Base-by-base conservation (phyloP, 1,140 invertebrate genomes). In the Diorhabda carinulata region DNA sequence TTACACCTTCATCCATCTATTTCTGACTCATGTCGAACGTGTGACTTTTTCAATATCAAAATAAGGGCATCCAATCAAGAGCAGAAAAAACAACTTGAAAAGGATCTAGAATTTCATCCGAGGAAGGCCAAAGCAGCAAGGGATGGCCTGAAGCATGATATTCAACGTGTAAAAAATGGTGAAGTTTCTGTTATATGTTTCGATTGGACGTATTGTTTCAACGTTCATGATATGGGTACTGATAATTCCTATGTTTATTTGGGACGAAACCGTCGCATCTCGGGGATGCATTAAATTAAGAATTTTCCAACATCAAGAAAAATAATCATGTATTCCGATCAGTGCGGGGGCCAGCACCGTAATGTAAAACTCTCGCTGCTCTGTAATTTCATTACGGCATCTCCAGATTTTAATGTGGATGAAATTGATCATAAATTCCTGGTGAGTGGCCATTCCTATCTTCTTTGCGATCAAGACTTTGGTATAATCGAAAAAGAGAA, bases 391-490 rank as follows among this genome's bases (percentile, higher is more conserved):
- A 25, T 25, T 25, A 25, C 0, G 25, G 25, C 25, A 25, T 25
- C 0, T 25, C 25, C 25, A 25, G 25, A 25, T 25, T 25, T 25
- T 25, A 25, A 25, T 25, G 25, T 25, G 25, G 25, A 25, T 25
- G 25, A 25, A 25, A 25, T 25, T 25, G 25, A 25, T 25, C 25
- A 25, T 25, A 25, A 25, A 25, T 76, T 73, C 70, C 64, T 72
- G 44, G 68, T 73, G 8, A 70, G 67, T 45, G 73, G 72, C 10
- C 72, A 70, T 57, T 68, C 68, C 42, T 73, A 69, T 45, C 57
- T 71, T 64, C 70, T 69, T n/a, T 73, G 67, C 65, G 68, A 73
- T 57, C 70, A 67, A 66, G 67, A 73, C 62, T 73, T 73, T 57
- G 67, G 72, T 10, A 5, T 73, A 25, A 64, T 67, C 40, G 70